These are phyloP conservation scores for Osmoderma eremita DNA, from an alignment of 2,888 invertebrate genomes.

Conservation along the genomic window DNA sequence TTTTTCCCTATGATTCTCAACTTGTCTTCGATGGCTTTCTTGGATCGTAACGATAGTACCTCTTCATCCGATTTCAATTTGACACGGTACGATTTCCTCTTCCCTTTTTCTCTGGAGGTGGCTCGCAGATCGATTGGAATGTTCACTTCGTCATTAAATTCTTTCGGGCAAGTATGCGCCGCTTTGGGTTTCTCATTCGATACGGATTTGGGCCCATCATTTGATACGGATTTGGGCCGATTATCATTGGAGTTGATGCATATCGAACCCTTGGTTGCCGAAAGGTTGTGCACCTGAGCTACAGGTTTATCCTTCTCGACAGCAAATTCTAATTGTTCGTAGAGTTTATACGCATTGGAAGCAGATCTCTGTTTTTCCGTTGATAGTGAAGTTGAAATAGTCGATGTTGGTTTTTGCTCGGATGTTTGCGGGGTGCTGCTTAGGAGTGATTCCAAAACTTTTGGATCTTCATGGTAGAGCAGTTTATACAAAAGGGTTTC, in stretches of 20 bases:
- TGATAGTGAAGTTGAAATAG: not conserved
- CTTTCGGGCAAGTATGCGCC: slow-evolving; percentile 29
- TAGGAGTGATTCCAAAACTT: slow-evolving; percentile 44
- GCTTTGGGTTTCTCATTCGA: slow-evolving; percentile 16
- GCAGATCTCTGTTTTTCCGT: slow-evolving; percentile 27
- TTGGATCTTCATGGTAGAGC: slow-evolving; percentile 41
- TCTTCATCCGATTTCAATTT: slow-evolving; percentile 30
- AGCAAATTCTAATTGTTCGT: slow-evolving; percentile 41
- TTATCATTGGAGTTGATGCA: not conserved
- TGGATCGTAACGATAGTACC: not conserved
- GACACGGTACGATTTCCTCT: slow-evolving; percentile 14
- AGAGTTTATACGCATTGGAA: slow-evolving; percentile 39
- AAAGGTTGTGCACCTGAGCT: not conserved
- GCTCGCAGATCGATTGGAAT: slow-evolving; percentile 23
- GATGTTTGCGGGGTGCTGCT: slow-evolving; percentile 21
- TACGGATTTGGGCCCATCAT: slow-evolving; percentile 1
- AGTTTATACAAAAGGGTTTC: slow-evolving; percentile 45
- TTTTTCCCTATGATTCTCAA: slow-evolving; percentile 29
- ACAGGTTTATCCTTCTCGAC: slow-evolving; percentile 4
- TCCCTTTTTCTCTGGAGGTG: not conserved
- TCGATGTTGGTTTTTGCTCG: not conserved
- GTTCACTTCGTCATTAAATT: slow-evolving; percentile 37
- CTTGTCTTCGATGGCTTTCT: slow-evolving; percentile 33
- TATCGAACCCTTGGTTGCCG: slow-evolving; percentile 5
- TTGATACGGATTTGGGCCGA: no score